Percentiles rank a stretch among this genome's conserved stretches.
These are phyloP conservation scores for Chromis chromis DNA, from an alignment of 2,797 vertebrate species.

Conservation along the genomic window DNA sequence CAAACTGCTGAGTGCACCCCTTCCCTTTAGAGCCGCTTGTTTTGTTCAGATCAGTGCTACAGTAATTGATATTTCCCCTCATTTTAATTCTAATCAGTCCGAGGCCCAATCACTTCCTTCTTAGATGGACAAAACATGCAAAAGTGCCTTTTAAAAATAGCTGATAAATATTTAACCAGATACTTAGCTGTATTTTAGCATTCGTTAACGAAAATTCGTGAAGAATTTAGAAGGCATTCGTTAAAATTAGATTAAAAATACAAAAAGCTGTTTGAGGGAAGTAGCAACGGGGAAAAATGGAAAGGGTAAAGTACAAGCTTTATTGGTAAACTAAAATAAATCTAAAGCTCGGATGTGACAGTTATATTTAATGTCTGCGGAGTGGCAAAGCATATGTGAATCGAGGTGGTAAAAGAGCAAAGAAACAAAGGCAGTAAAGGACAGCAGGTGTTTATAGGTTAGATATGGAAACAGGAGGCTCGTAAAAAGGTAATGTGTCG, in stretches of 20 bases:
- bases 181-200: constrained; percentile 27
- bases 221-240: too few species aligned
- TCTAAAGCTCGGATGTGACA: constrained; percentile 18
- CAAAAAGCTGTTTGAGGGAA: constrained; percentile 2
- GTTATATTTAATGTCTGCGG: constrained; percentile 8
- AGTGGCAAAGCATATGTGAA: background rate
- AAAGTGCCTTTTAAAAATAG: constrained; percentile 77
- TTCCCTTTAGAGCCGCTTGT: constrained; percentile 28
- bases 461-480: constrained; percentile 20
- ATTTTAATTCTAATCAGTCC: constrained; percentile 33
- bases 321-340: background rate
- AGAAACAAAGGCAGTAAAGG: constrained; percentile 3
- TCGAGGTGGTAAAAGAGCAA: background rate
- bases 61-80: constrained; percentile 15
- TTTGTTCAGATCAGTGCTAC: constrained; percentile 28
- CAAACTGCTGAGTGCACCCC: constrained; percentile 27
- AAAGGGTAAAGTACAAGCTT: background rate
- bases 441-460: constrained; percentile 26
- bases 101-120: constrained; percentile 27
- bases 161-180: constrained; percentile 41
- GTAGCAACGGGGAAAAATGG: background rate
- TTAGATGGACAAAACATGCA: constrained; percentile 47
- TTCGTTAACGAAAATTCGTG: too few species aligned
- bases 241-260: constrained; percentile 2
- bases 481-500: constrained; percentile 35